phyloP scores from a whole-genome alignment of 2,888 invertebrate genomes.

The Panopea generosa region DNA sequence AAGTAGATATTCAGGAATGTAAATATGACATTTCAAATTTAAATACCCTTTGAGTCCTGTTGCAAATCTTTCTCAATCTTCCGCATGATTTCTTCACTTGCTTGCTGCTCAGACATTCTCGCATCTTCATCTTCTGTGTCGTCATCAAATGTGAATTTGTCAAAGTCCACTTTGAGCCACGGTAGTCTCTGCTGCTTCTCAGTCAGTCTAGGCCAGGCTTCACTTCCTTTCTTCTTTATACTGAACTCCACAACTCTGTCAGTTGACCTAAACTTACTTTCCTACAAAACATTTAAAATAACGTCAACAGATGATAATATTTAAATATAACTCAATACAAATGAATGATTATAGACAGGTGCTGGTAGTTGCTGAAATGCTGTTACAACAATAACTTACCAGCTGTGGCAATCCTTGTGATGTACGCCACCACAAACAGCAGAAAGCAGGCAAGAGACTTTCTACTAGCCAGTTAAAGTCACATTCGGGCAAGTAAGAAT shows the following conservation, averaged over 20 bases:
- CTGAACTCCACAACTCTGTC: conserved; percentile 92
- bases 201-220: conserved; percentile 94
- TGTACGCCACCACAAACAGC: too few species aligned
- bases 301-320: too few species aligned
- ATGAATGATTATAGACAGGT: too few species aligned
- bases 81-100: conserved; percentile 64
- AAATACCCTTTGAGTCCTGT: background rate
- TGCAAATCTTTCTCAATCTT: conserved; percentile 65
- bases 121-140: conserved; percentile 87
- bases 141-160: conserved; percentile 94
- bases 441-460: too few species aligned
- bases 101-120: conserved; percentile 47
- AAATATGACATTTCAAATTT: too few species aligned
- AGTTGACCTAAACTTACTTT: conserved; percentile 86
- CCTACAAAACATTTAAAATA: conserved; percentile 67
- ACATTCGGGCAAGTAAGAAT: too few species aligned
- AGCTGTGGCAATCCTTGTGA: too few species aligned
- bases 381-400: too few species aligned
- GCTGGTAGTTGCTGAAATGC: too few species aligned
- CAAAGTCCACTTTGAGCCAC: conserved; percentile 97
- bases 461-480: too few species aligned
- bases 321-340: too few species aligned
- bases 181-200: conserved; percentile 93
- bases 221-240: conserved; percentile 89
- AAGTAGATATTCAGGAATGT: too few species aligned